phyloP scores from a whole-genome alignment of 92 coral and sea anemone species.

The Palythoa caribaeorum region DNA sequence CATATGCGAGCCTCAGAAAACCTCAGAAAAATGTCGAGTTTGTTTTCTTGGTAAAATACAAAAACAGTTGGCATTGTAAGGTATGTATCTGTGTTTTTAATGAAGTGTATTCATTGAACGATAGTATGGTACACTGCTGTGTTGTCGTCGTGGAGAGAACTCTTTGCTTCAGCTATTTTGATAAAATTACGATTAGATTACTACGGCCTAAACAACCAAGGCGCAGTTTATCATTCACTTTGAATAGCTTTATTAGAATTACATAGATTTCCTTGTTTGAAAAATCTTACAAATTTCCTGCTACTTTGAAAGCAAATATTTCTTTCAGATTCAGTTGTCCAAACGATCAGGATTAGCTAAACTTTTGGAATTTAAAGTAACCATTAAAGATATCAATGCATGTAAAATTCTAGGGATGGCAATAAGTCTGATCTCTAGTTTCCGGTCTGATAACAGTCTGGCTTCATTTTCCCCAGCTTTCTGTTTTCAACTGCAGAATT shows the following conservation, averaged over 20 bases:
- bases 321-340: background rate
- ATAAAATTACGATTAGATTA: background rate
- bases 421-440: background rate
- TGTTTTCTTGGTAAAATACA: background rate
- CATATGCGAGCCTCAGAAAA: background rate
- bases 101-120: background rate
- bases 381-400: background rate
- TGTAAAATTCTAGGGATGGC: background rate
- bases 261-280: background rate
- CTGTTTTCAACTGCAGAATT: background rate
- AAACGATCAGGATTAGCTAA: background rate
- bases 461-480: background rate
- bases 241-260: background rate
- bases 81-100: background rate
- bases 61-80: slow-evolving; percentile 17
- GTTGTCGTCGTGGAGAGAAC: slow-evolving; percentile 4
- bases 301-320: background rate
- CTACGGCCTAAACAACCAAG: background rate
- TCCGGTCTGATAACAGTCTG: background rate
- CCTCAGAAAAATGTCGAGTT: background rate
- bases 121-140: background rate
- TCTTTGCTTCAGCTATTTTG: background rate
- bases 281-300: background rate
- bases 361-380: background rate
- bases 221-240: background rate